Evolutionary conservation across 1,140 invertebrate species (phyloP), one percentile per base, ranked within the genome.

Genomic region (Caenorhabditis briggsae): DNA sequence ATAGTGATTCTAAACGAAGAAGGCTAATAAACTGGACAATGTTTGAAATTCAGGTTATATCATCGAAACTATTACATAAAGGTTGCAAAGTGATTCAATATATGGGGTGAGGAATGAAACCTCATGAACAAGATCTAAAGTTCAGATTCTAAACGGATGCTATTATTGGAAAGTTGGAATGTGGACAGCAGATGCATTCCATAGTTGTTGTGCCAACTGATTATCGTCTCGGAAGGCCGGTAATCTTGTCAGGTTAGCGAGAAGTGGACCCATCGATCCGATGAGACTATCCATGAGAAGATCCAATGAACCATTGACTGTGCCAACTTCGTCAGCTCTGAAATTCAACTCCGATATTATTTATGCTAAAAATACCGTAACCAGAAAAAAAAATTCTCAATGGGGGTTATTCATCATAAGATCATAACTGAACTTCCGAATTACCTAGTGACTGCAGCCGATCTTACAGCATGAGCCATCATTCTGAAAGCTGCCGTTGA

Each of bases 281-380:
- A 90, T 61, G 6, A 90, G 64, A 14, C 87, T 70, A 84, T 90
- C 90, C 90, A 90, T 91, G 59, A 90, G 23, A n/a, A 90, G 74
- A 74, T 90, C 90, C 1, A 90, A 61, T 16, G 90, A 82, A 74
- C 90, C 90, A 59, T 90, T 90, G 7, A 90, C 78, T 11, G 88
- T 83, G 16, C 89, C 89, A 14, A 55, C 18, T 86, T 90, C 89
- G 55, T 90, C 89, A 5, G 89, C 85, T 64, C 85, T 88, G 55
- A 20, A 86, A 59, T 43, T 1, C 3, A 50, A 23, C 0, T 3
- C 50, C 11, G 8, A 0, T 48, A 2, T 8, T 7, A 82, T 16
- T 65, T 65, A 5, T 33, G 11, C 14, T 25, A 48, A 11, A 9
- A 82, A 82, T 12, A 48, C 20, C 5, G 18, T 50, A 18, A 74